Conservation (phyloP, 2,888 invertebrate genomes). For the Halocaridina rubra region DNA sequence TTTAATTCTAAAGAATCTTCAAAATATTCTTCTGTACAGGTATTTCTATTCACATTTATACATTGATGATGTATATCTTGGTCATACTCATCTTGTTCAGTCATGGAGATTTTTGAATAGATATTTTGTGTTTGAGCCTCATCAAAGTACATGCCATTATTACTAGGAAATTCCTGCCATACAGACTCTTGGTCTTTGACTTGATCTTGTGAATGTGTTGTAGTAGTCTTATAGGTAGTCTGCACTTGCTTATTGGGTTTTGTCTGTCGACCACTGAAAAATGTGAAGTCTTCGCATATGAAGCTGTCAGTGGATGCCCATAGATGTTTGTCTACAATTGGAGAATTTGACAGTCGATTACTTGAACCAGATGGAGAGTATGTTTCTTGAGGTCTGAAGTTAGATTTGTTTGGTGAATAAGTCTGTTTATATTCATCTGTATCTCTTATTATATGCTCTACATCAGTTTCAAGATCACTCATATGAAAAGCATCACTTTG, state of each 20-base stretch:
- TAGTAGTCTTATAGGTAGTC: not conserved
- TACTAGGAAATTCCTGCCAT: not conserved
- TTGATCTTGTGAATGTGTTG: not conserved
- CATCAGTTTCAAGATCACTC: not conserved
- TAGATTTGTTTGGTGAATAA: not conserved
- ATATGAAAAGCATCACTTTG: not conserved
- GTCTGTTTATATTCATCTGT: not conserved
- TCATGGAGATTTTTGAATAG: not conserved
- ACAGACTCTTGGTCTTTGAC: not conserved
- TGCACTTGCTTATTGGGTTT: not conserved
- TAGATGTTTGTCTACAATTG: slow-evolving; percentile 19
- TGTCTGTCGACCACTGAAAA: not conserved
- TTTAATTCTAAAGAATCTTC: not conserved
- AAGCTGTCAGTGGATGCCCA: slow-evolving; percentile 44
- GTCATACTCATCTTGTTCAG: not conserved
- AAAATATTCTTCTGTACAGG: not conserved
- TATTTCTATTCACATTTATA: not conserved
- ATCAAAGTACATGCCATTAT: not conserved
- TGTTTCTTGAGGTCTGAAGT: not conserved
- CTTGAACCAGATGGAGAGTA: not conserved
- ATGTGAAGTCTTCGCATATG: slow-evolving; percentile 35
- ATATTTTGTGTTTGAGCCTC: not conserved
- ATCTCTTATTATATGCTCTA: not conserved
- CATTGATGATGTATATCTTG: not conserved
- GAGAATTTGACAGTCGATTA: no score